phyloP scores from a whole-genome alignment of 2,113 vertebrate genomes.

The Strix uralensis region DNA sequence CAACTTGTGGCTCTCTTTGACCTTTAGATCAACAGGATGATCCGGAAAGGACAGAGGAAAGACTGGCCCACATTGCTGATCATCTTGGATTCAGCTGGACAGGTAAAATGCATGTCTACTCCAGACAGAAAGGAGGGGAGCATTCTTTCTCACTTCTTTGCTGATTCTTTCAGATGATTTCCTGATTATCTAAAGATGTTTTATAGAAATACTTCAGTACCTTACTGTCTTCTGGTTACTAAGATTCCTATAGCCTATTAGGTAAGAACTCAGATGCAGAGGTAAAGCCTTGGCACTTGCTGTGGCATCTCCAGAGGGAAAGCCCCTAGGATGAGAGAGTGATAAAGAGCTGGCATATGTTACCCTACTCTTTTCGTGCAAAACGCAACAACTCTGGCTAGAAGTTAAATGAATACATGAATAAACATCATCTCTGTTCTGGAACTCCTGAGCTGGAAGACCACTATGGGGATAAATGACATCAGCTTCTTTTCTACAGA shows the following conservation, averaged over 20 bases:
- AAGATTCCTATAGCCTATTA: background rate
- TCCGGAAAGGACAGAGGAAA: conserved; percentile 86
- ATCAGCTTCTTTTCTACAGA: background rate
- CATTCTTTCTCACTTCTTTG: background rate
- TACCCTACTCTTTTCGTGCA: background rate
- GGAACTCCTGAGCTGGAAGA: background rate
- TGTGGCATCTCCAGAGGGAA: background rate
- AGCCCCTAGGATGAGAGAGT: background rate
- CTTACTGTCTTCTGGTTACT: background rate
- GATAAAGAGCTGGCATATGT: background rate
- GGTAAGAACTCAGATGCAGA: background rate
- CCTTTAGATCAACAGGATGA: conserved; percentile 90
- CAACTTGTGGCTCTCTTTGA: conserved; percentile 73
- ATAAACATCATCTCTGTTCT: background rate
- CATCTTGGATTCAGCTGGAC: conserved; percentile 99
- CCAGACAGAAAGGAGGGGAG: background rate
- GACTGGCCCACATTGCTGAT: conserved; percentile 90
- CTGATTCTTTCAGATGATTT: background rate
- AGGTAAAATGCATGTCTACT: conserved; percentile 68
- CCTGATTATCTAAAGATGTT: background rate
- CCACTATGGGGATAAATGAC: background rate
- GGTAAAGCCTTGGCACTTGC: background rate
- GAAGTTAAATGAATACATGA: background rate
- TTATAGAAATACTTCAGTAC: background rate
- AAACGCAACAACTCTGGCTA: background rate